phyloP scores from a whole-genome alignment of 37 sponge, comb jelly and placozoan genomes.

The Spongilla lacustris region DNA sequence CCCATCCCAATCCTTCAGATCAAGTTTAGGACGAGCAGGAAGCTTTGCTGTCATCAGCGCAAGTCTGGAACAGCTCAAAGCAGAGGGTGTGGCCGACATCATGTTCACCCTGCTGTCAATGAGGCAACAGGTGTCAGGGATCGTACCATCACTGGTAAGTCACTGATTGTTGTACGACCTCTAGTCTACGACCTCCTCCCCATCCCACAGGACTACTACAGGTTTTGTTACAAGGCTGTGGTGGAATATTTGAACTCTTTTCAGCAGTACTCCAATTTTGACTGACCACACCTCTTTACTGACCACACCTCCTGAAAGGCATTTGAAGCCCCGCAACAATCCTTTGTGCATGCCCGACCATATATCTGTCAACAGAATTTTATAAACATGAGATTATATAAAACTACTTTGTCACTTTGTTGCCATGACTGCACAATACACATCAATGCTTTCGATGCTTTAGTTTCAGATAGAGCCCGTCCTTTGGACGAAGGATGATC shows the following conservation, averaged over 20 bases:
- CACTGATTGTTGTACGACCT: background rate
- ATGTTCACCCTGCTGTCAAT: slow-evolving; percentile 73
- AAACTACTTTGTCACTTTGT: background rate
- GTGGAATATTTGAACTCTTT: slow-evolving; percentile 87
- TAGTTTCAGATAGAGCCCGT: slow-evolving; percentile 65
- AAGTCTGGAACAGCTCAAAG: slow-evolving; percentile 77
- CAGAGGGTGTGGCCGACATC: slow-evolving; percentile 77
- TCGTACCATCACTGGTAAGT: slow-evolving; percentile 75
- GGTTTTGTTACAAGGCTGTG: slow-evolving; percentile 71
- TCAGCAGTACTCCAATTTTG: slow-evolving; percentile 82
- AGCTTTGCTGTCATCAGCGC: slow-evolving; percentile 64
- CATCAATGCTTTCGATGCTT: slow-evolving; percentile 38
- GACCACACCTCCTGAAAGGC: background rate
- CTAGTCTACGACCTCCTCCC: no score
- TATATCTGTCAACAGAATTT: no score
- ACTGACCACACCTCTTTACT: slow-evolving; percentile 29
- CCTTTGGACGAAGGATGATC: slow-evolving; percentile 67
- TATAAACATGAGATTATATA: no score
- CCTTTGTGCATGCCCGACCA: no score
- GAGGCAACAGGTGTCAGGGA: slow-evolving; percentile 72
- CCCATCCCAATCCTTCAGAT: slow-evolving; percentile 29
- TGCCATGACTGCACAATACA: background rate
- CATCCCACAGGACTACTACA: slow-evolving; percentile 67
- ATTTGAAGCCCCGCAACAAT: background rate
- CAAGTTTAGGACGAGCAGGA: slow-evolving; percentile 76